Conservation (phyloP, 1,140 invertebrate genomes). For the Leptinotarsa texana region DNA sequence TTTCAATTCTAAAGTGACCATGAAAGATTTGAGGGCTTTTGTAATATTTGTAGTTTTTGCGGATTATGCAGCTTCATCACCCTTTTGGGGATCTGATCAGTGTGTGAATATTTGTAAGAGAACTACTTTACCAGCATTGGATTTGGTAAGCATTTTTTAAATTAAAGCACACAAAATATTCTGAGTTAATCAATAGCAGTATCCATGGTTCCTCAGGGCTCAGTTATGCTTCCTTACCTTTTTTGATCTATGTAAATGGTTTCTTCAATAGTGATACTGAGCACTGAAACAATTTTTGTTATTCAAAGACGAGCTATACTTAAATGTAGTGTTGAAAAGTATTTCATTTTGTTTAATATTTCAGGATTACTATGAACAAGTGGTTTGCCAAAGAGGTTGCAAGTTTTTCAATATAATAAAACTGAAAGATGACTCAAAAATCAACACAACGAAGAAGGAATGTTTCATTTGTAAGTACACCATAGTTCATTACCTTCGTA, state of each 20-base stretch:
- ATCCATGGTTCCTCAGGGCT: not conserved
- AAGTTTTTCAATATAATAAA: conserved; percentile 44
- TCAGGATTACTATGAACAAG: conserved; percentile 38
- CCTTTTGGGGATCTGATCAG: conserved; percentile 27
- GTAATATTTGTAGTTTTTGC: not conserved
- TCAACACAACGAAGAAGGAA: conserved; percentile 38
- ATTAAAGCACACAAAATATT: not conserved
- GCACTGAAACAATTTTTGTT: no score
- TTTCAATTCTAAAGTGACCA: not conserved
- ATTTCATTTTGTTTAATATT: conserved; percentile 10
- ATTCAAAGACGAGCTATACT: no score
- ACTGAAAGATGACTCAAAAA: conserved; percentile 35
- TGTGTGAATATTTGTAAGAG: conserved; percentile 34
- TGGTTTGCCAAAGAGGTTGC: conserved; percentile 44
- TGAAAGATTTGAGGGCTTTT: not conserved
- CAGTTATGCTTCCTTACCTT: no score
- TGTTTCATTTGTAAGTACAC: conserved; percentile 40
- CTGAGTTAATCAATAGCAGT: not conserved
- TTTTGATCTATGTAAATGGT: no score
- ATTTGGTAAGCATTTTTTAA: conserved; percentile 25
- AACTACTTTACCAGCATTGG: conserved; percentile 31
- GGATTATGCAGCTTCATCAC: conserved; percentile 5
- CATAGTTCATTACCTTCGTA: not conserved
- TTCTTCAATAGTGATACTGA: no score
- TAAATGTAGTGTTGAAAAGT: no score